Evolutionary conservation across 2,797 vertebrate species (phyloP), one percentile per base, ranked within the genome.

Genomic region (Argyrosomus regius): DNA sequence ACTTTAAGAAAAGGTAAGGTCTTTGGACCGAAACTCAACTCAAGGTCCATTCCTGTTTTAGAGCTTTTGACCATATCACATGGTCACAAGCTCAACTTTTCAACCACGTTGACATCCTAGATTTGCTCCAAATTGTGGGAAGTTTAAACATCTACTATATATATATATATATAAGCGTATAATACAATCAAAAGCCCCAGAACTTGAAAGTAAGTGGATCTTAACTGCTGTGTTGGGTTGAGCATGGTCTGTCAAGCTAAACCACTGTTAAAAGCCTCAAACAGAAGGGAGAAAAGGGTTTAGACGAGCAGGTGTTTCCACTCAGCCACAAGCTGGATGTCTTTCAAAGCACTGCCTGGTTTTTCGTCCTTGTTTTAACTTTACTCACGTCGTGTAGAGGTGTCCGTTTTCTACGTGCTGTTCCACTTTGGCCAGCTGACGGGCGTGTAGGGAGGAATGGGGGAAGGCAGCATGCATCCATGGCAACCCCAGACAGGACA

Each of bases 391-490:
- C 61, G 97, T 96, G 10, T 97, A 97, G 83, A 98, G 94, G 81
- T 98, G 97, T 48, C 98, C 97, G 0, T 96, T 96, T 91, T 99
- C 97, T 54, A 98, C 97, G 0, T 96, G 96, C 89, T 98, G 96
- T 72, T 99, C 98, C 87, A 98, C 96, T 0, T 94, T 95, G 66
- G 98, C 98, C 88, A 99, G 95, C 28, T 98, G 97, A 0, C 97
- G 97, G 73, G 98, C 98, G 0, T 99, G 98, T 87, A 99, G 93
- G 0, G 96, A 97, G 39, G 98, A 99, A 85, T 98, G 98, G 6
- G 97, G 98, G 88, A 98, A 98, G 50, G 98, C 98, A 0, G 97
- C 97, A 0, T 99, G 97, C 94, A 99, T 97, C 98, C 98, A 99
- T 6, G 98, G 98, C 89, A 99, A 94, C 67, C 98, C 97, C 0